phyloP scores from a whole-genome alignment of 2,797 vertebrate genomes.

The Streptopelia turtur region DNA sequence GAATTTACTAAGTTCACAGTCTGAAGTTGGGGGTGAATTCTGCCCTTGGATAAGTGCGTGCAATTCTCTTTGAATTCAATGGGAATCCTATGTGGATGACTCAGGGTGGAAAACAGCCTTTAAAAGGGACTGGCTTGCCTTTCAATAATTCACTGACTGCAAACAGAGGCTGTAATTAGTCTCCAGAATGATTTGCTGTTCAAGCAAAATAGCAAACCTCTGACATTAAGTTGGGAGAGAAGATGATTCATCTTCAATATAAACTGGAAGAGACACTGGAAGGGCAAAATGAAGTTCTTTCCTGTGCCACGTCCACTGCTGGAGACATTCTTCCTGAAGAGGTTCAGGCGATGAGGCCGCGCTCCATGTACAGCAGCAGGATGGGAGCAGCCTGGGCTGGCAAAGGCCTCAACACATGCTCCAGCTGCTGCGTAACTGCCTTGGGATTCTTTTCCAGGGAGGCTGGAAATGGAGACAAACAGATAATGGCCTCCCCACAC shows the following conservation, averaged over 20 bases:
- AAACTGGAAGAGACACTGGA: background rate
- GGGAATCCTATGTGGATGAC: background rate
- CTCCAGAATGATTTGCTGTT: constrained; percentile 23
- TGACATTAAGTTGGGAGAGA: background rate
- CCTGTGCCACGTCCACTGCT: background rate
- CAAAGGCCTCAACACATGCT: background rate
- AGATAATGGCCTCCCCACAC: background rate
- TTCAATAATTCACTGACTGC: constrained; percentile 6
- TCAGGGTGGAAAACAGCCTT: constrained; percentile 24
- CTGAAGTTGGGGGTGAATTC: background rate
- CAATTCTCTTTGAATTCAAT: constrained; percentile 6
- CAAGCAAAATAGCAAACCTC: background rate
- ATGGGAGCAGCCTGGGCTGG: background rate
- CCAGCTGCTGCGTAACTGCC: background rate
- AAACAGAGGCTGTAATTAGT: constrained; percentile 19
- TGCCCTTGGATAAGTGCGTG: background rate
- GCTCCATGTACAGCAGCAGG: background rate
- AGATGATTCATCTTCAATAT: background rate
- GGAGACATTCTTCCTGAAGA: background rate
- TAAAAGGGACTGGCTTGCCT: background rate
- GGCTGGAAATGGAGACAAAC: background rate
- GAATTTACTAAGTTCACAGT: background rate
- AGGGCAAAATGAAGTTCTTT: background rate
- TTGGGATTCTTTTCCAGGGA: background rate
- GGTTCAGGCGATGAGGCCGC: background rate